A percentile compares a stretch with the other conserved stretches of the same genome.
Conservation (phyloP, 2,113 vertebrate genomes). For the Labeo rohita region DNA sequence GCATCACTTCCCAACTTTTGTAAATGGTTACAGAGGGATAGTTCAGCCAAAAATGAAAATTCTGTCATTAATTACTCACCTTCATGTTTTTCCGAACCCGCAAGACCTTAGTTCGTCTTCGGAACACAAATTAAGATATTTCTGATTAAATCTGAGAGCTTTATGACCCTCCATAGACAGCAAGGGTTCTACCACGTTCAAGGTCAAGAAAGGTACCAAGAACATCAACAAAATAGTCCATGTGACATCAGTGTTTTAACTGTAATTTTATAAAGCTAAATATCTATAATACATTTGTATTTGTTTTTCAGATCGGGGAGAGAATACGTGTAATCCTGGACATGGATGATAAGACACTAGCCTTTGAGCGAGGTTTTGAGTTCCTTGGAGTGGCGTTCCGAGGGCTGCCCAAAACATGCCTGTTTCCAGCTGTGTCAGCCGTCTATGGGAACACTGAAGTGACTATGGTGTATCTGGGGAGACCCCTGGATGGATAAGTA, state of each 20-base stretch:
- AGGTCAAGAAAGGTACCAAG: too few species aligned
- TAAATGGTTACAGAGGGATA: neutral
- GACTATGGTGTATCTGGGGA: conserved; percentile 99
- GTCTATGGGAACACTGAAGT: conserved; percentile 99
- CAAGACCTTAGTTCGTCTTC: too few species aligned
- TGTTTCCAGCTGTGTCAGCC: conserved; percentile 97
- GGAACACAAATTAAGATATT: too few species aligned
- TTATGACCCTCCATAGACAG: too few species aligned
- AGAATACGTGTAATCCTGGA: conserved; percentile 98
- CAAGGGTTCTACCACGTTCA: too few species aligned
- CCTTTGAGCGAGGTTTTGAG: conserved; percentile 97
- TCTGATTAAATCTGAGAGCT: too few species aligned
- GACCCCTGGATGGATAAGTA: conserved; percentile 90
- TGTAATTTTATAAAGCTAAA: neutral
- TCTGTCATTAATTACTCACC: too few species aligned
- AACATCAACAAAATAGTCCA: too few species aligned
- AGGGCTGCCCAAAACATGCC: conserved; percentile 93
- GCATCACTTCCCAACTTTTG: neutral
- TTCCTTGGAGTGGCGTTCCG: conserved; percentile 97
- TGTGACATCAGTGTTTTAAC: too few species aligned
- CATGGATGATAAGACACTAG: conserved; percentile 99
- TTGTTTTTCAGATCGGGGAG: conserved; percentile 89
- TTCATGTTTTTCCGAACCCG: too few species aligned
- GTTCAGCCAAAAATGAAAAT: too few species aligned
- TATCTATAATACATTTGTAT: neutral